Conservation (phyloP, 2,113 vertebrate species). For the Melospiza melodia region DNA sequence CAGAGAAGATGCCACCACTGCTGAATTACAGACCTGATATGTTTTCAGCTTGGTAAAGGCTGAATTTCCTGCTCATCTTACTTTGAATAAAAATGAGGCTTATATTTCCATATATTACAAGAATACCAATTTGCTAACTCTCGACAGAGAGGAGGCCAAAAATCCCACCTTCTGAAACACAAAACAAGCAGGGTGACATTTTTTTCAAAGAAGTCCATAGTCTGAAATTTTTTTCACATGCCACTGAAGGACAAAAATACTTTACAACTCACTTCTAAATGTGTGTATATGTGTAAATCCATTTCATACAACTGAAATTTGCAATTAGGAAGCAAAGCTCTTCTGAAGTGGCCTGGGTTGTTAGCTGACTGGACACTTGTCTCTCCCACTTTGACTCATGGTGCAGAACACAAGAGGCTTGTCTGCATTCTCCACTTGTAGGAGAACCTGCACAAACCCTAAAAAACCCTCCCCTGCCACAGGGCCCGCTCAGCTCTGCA, state of each 20-base stretch:
- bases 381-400: background rate
- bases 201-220: background rate
- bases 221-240: background rate
- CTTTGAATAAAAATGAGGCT: background rate
- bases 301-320: background rate
- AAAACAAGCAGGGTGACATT: background rate
- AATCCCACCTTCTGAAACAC: background rate
- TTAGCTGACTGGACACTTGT: background rate
- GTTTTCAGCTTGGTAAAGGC: background rate
- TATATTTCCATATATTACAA: background rate
- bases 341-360: background rate
- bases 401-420: background rate
- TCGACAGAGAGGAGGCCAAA: background rate
- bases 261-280: background rate
- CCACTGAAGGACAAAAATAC: background rate
- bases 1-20: background rate
- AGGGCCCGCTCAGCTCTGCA: background rate
- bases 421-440: background rate
- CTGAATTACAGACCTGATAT: background rate
- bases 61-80: conserved; percentile 24
- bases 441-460: background rate
- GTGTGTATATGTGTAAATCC: background rate
- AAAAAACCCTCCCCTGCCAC: background rate
- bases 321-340: background rate
- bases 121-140: background rate